These are phyloP conservation scores for Agrochola litura DNA, from an alignment of 2,888 invertebrate genomes.

Conservation along the genomic window DNA sequence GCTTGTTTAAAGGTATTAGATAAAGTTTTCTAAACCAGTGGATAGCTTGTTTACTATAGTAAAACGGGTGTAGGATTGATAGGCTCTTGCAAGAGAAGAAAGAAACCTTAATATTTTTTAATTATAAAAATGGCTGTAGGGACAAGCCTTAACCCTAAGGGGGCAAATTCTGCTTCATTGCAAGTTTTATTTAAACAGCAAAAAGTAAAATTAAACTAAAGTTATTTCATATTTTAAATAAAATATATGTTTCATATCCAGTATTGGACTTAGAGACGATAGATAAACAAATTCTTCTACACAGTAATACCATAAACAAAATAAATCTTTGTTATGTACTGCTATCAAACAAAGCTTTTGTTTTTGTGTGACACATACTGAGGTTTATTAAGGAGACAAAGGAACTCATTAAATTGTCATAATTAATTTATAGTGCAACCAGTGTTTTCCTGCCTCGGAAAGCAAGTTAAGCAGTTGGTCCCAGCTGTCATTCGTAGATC, in stretches of 20 bases:
- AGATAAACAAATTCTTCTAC: neutral
- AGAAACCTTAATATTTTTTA: neutral
- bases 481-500: neutral
- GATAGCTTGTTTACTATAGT: neutral
- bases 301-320: neutral
- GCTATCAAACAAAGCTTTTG: constrained; percentile 54
- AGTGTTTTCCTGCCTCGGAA: neutral
- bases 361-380: constrained; percentile 50
- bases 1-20: no score
- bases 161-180: neutral
- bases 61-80: neutral
- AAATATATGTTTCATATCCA: neutral
- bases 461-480: neutral
- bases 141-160: neutral
- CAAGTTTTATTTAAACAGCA: neutral
- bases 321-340: constrained; percentile 27
- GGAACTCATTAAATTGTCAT: constrained; percentile 20
- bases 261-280: neutral
- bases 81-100: neutral
- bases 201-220: neutral
- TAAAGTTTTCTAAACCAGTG: neutral
- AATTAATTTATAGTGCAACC: neutral
- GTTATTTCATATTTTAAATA: neutral
- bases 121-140: neutral
- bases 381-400: constrained; percentile 52